These are phyloP conservation scores for Apocheima hispidaria DNA, from an alignment of 2,888 invertebrate genomes.

Conservation along the genomic window DNA sequence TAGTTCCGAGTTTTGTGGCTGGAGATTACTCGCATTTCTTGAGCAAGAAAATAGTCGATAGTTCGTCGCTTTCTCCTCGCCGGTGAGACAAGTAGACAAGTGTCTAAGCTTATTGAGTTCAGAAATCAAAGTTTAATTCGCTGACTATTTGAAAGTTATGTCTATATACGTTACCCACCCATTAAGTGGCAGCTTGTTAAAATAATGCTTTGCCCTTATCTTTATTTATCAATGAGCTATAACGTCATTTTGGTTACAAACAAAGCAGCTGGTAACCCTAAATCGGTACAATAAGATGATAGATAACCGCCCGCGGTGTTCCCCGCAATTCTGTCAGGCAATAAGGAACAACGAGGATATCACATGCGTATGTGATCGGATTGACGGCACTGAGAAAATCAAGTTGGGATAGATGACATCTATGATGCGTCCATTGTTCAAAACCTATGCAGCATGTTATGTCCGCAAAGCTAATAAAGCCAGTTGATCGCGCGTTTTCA, in stretches of 20 bases:
- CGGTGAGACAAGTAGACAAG: no score
- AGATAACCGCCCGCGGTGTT: slow-evolving; percentile 33
- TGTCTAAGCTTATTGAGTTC: no score
- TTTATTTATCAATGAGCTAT: not conserved
- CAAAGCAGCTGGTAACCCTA: slow-evolving; percentile 21
- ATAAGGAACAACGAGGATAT: slow-evolving; percentile 20
- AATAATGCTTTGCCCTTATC: not conserved
- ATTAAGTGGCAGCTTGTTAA: not conserved
- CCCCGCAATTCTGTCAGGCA: slow-evolving; percentile 30
- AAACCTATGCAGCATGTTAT: not conserved
- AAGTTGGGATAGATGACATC: not conserved
- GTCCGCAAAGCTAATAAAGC: no score
- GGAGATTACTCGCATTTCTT: no score
- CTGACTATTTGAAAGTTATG: not conserved
- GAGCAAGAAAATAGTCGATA: no score
- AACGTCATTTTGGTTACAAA: slow-evolving; percentile 4
- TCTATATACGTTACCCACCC: not conserved
- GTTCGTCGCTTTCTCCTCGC: no score
- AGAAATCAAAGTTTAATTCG: no score
- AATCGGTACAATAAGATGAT: slow-evolving; percentile 23
- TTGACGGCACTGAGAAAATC: slow-evolving; percentile 21
- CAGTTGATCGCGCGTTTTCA: no score
- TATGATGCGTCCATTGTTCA: not conserved
- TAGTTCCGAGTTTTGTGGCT: no score
- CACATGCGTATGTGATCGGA: slow-evolving; percentile 31